Percentiles rank a stretch among this genome's conserved stretches.
These are phyloP conservation scores for Falco columbarius DNA, from an alignment of 2,797 vertebrate species.

Conservation along the genomic window DNA sequence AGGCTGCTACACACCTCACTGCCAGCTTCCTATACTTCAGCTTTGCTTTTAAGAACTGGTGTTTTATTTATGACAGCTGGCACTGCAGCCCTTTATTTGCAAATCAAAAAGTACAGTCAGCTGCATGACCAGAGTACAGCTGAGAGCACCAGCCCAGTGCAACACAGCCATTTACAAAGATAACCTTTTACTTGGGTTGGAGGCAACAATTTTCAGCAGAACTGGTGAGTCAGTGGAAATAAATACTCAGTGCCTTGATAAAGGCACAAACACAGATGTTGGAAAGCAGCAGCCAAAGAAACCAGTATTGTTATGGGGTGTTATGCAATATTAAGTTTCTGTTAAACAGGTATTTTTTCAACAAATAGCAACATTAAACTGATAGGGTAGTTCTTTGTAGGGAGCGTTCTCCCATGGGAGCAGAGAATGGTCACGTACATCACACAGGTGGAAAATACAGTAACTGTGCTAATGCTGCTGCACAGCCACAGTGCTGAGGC, in stretches of 20 bases:
- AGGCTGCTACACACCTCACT: background rate
- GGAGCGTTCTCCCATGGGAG: background rate
- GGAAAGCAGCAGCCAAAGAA: background rate
- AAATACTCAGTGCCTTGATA: background rate
- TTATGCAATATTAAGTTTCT: background rate
- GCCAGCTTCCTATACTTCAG: background rate
- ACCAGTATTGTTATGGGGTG: background rate
- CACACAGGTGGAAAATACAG: background rate
- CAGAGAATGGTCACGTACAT: background rate
- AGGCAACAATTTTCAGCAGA: constrained; percentile 9
- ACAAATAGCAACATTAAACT: background rate
- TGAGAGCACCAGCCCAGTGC: background rate
- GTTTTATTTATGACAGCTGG: background rate
- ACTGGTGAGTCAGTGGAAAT: constrained; percentile 56
- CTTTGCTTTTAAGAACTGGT: background rate
- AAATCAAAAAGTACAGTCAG: background rate
- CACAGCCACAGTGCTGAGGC: background rate
- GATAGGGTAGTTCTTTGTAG: background rate
- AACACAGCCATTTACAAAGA: background rate
- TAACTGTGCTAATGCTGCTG: background rate
- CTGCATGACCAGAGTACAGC: background rate
- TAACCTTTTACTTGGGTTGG: background rate
- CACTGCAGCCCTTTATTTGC: background rate
- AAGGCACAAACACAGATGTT: constrained; percentile 11
- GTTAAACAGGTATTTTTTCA: background rate